These are phyloP conservation scores for Xylocopa sonorina DNA, from an alignment of 1,140 invertebrate species.

Conservation along the genomic window DNA sequence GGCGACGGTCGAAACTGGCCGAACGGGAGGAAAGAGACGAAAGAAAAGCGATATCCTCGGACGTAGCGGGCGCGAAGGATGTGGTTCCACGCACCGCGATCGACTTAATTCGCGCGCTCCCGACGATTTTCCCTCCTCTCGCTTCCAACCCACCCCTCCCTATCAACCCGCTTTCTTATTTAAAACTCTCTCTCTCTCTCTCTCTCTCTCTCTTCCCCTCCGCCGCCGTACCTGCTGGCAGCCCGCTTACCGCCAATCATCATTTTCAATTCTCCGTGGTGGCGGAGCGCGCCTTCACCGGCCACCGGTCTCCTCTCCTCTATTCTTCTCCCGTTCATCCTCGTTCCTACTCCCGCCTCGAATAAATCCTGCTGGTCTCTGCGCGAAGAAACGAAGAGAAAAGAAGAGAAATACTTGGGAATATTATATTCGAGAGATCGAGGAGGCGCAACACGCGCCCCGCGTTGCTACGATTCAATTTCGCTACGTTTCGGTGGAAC, in stretches of 20 bases:
- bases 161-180: constrained; percentile 70
- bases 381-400: too few relatives aligned
- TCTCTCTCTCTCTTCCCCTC: constrained; percentile 22
- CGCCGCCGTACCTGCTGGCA: constrained; percentile 52
- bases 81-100: constrained; percentile 81
- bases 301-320: background rate
- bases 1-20: constrained; percentile 5
- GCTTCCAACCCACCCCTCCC: constrained; percentile 37
- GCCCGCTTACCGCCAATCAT: constrained; percentile 78
- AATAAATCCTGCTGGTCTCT: constrained; percentile 54
- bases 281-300: constrained; percentile 69
- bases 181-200: constrained; percentile 51
- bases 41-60: constrained; percentile 77
- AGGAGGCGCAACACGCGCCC: constrained; percentile 36
- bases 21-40: constrained; percentile 48
- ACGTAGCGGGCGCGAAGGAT: constrained; percentile 78
- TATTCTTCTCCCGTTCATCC: constrained; percentile 21
- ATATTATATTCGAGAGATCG: constrained; percentile 70
- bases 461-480: constrained; percentile 61
- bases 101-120: constrained; percentile 80
- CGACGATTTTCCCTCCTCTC: constrained; percentile 74
- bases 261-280: constrained; percentile 79
- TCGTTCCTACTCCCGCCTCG: constrained; percentile 33
- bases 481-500: background rate
- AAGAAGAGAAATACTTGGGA: constrained; percentile 50